A percentile compares a stretch with the other conserved stretches of the same genome.
phyloP scores from a whole-genome alignment of 1,140 invertebrate species.

The Neodiprion pinetum region DNA sequence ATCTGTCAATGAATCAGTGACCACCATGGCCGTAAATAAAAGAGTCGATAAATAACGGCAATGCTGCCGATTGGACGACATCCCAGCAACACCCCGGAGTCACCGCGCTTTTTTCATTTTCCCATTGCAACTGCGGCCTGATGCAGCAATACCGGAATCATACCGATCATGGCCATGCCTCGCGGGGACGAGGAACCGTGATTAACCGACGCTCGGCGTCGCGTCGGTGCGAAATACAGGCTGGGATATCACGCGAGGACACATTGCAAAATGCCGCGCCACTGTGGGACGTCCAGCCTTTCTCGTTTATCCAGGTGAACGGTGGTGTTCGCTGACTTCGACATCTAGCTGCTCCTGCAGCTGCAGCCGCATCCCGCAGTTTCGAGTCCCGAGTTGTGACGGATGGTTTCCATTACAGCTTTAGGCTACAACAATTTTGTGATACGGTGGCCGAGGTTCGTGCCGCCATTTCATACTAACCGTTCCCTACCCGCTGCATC shows the following conservation, averaged over 20 bases:
- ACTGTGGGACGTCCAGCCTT: too few species aligned
- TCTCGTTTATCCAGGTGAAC: too few species aligned
- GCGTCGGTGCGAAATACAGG: slow-evolving; percentile 16
- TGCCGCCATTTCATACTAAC: too few species aligned
- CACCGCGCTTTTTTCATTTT: slow-evolving; percentile 17
- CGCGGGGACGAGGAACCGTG: slow-evolving; percentile 13
- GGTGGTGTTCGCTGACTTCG: background rate
- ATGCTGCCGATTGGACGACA: slow-evolving; percentile 25
- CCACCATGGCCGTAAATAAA: slow-evolving; percentile 33
- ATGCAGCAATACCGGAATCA: background rate
- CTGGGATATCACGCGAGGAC: background rate
- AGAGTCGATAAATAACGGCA: slow-evolving; percentile 31
- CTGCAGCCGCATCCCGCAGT: background rate
- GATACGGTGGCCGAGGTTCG: background rate
- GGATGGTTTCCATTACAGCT: background rate
- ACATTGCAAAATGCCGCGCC: background rate
- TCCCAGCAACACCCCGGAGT: slow-evolving; percentile 8
- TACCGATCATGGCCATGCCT: background rate
- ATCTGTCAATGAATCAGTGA: slow-evolving; percentile 34
- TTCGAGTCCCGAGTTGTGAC: background rate
- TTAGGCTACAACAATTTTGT: background rate
- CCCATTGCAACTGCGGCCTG: background rate
- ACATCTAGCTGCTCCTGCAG: background rate
- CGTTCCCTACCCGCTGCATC: too few species aligned
- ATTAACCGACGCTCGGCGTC: slow-evolving; percentile 26